Base-by-base conservation (phyloP, 1,140 invertebrate species). In the Saxidomus purpurata region DNA sequence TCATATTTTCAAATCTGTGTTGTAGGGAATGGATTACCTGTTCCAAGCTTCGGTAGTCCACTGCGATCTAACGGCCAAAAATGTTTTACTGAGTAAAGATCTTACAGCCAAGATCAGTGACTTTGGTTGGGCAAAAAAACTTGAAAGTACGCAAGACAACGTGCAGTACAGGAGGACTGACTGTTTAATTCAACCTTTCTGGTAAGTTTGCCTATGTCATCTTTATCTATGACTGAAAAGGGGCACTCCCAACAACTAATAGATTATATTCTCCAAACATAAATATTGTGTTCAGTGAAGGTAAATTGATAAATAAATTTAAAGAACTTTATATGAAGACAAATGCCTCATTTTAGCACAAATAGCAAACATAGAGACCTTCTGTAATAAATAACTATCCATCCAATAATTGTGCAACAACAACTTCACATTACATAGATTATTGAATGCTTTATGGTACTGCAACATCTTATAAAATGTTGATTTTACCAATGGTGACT, bases 41-140 rank as follows among this genome's bases (percentile, higher is more conserved):
- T 67, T 84, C 19, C 36, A 85, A 1, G 86, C 92, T 38, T 91
- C 90, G 34, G 92, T 94, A 34, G 80, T 94, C 2, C 94, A 95
- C 52, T 90, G 99, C 85, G 99, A 99, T 96, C 96, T 99, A 17
- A 99, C 99, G 0, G 98, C 98, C 84, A 96, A 98, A n/a, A 99
- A 99, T 95, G 98, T 98, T 93, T 95, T 99, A 11, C 98, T 99
- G 0, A 99, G 98, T 1, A 97, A 97, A 0, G 96, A 96, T n/a
- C 96, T 98, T 2, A 97, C 98, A 4, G 94, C 96, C 22, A 96
- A 96, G 90, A 94, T 96, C 15, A 94, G 95, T 22, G 96, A 97
- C 92, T 97, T 97, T 90, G 96, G 96, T 19, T 91, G 97, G 36
- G 94, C 96, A 9, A 92, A 96, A 49, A 92, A 87, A 0, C 63